A percentile compares a stretch with the other conserved stretches of the same genome.
phyloP scores from a whole-genome alignment of 1,140 invertebrate species.

The Apis florea region DNA sequence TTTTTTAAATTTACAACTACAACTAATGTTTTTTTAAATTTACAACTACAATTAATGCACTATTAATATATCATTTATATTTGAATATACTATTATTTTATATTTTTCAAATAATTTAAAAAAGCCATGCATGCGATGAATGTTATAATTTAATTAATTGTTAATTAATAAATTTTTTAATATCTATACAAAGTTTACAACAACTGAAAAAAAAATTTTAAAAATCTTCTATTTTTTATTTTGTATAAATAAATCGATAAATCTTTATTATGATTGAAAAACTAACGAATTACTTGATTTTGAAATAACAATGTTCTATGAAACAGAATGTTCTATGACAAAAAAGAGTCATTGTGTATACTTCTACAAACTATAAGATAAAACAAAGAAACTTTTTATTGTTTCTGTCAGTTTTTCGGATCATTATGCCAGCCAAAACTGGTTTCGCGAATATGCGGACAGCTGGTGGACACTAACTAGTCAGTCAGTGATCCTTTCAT shows the following conservation, averaged over 20 bases:
- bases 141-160: background rate
- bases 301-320: background rate
- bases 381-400: constrained; percentile 24
- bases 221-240: background rate
- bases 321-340: too few species aligned
- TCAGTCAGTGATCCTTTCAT: background rate
- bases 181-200: background rate
- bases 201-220: background rate
- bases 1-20: too few species aligned
- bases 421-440: constrained; percentile 26
- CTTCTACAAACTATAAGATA: constrained; percentile 2
- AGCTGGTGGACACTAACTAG: background rate
- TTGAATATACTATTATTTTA: background rate
- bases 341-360: background rate
- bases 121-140: background rate
- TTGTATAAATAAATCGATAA: too few species aligned
- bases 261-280: background rate
- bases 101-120: background rate
- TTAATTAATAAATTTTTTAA: background rate
- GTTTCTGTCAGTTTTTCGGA: constrained; percentile 21
- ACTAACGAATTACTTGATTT: background rate
- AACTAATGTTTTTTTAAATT: too few species aligned
- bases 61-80: background rate
- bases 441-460: constrained; percentile 26
- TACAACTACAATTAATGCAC: too few species aligned